These are phyloP conservation scores for Linnaemya tessellans DNA, from an alignment of 2,888 invertebrate genomes.

Conservation along the genomic window DNA sequence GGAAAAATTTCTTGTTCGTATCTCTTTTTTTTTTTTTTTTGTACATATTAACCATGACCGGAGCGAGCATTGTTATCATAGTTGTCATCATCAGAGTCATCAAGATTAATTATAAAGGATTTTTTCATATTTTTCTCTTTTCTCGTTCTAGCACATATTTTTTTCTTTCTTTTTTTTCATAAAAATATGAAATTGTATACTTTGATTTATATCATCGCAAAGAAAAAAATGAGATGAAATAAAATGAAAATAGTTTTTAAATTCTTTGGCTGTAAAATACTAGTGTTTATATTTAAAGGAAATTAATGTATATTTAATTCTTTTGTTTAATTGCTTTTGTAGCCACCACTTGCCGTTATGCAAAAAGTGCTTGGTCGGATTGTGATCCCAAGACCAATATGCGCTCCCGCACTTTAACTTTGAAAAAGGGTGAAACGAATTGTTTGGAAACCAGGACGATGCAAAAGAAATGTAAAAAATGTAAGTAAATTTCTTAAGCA, in stretches of 20 bases:
- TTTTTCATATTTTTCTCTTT: slow-evolving; percentile 29
- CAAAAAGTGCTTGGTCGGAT: slow-evolving; percentile 93
- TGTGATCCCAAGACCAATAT: slow-evolving; percentile 93
- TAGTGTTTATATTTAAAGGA: slow-evolving; percentile 16
- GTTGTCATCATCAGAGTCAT: slow-evolving; percentile 56
- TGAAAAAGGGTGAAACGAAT: slow-evolving; percentile 92
- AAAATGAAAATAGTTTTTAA: not conserved
- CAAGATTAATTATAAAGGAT: slow-evolving; percentile 59
- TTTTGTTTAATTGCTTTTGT: slow-evolving; percentile 41
- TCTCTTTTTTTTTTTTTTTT: slow-evolving; percentile 21
- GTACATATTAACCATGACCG: slow-evolving; percentile 50
- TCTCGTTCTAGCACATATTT: not conserved
- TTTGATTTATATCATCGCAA: slow-evolving; percentile 52
- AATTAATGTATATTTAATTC: slow-evolving; percentile 9
- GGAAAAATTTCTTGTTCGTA: not conserved
- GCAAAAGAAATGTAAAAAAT: slow-evolving; percentile 96
- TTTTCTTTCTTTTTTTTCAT: not conserved
- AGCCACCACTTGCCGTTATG: slow-evolving; percentile 90
- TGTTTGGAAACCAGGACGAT: slow-evolving; percentile 92
- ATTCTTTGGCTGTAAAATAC: not conserved
- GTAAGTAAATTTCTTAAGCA: slow-evolving; percentile 83
- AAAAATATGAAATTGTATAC: slow-evolving; percentile 35
- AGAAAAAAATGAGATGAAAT: slow-evolving; percentile 26
- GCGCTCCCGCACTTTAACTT: slow-evolving; percentile 90
- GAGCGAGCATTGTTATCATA: slow-evolving; percentile 58